Base-by-base conservation (phyloP, 2,888 invertebrate species). In the Monopis laevigella region DNA sequence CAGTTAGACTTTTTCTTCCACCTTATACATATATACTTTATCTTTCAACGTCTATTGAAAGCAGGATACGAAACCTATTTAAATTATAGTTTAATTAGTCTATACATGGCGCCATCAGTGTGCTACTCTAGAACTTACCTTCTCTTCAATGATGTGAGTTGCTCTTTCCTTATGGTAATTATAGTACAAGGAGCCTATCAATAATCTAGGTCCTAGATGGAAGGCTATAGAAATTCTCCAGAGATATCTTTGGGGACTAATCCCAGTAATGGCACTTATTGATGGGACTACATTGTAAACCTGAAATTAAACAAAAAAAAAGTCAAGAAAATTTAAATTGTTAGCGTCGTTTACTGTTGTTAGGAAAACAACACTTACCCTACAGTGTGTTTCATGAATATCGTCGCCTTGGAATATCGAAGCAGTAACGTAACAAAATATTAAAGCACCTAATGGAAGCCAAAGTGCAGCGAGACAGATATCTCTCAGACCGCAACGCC, bases 251-350 rank as follows among this genome's bases (percentile, higher is more conserved):
- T 96, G 94, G 17, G 96, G 96, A 59, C 92, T 92, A 52, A 96
- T 88, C 40, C 96, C 96, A 46, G 96, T 96, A 66, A 96, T 93
- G 50, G 96, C 93, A 84, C 95, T 96, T 81, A 96, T 95, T 56
- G 95, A 95, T 58, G 96, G 96, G 63, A 96, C 89, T 69, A 94
- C 88, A 74, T 96, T 96, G 71, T 92, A 93, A 43, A 95, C 96
- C 96, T 96, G 69, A 3, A 74, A 66, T 32, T 32, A 7, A 7
- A 21, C 5, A 21, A 21, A 21, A 21, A n/a, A n/a, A n/a, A n/a
- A n/a, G n/a, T n/a, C n/a, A n/a, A n/a, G n/a, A n/a, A n/a, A n/a
- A n/a, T n/a, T n/a, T n/a, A n/a, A n/a, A n/a, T n/a, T n/a, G n/a
- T n/a, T n/a, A n/a, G n/a, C n/a, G n/a, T n/a, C n/a, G n/a, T n/a